Evolutionary conservation across 2,113 vertebrate genomes (phyloP).

Genomic region (Smithornis capensis): DNA sequence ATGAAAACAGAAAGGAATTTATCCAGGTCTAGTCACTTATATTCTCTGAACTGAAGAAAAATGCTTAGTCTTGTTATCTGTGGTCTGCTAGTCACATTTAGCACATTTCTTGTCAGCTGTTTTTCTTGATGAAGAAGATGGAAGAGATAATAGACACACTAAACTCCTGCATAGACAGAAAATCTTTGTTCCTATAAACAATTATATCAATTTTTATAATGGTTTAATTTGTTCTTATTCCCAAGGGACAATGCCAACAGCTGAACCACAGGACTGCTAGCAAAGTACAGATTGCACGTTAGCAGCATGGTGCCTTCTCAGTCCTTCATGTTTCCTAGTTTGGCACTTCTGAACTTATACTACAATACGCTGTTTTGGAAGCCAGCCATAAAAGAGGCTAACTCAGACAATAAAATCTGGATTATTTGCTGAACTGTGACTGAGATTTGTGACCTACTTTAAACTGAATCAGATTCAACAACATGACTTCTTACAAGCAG

Average conservation of each 20-base stretch:
- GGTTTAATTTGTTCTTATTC: slow-evolving; percentile 34
- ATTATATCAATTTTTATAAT: slow-evolving; percentile 3
- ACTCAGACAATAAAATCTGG: slow-evolving; percentile 9
- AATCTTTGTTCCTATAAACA: slow-evolving; percentile 24
- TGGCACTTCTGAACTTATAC: background rate
- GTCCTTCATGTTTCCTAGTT: background rate
- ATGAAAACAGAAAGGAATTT: background rate
- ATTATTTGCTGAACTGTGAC: slow-evolving; percentile 19
- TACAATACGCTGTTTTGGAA: background rate
- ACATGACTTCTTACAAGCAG: slow-evolving; percentile 30
- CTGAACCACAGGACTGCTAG: background rate
- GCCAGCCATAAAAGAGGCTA: background rate
- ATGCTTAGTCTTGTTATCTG: background rate
- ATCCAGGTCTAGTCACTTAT: background rate
- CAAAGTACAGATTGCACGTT: background rate
- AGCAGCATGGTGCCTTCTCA: slow-evolving; percentile 44
- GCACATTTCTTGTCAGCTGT: background rate
- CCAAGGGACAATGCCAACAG: background rate
- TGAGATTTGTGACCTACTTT: slow-evolving; percentile 42
- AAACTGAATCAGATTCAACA: slow-evolving; percentile 42
- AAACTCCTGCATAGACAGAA: background rate
- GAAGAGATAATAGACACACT: background rate
- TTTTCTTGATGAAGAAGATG: slow-evolving; percentile 28
- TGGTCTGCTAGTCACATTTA: background rate
- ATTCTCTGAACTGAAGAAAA: background rate